phyloP scores from a whole-genome alignment of 2,797 vertebrate species.

The Ceyx erithaca region DNA sequence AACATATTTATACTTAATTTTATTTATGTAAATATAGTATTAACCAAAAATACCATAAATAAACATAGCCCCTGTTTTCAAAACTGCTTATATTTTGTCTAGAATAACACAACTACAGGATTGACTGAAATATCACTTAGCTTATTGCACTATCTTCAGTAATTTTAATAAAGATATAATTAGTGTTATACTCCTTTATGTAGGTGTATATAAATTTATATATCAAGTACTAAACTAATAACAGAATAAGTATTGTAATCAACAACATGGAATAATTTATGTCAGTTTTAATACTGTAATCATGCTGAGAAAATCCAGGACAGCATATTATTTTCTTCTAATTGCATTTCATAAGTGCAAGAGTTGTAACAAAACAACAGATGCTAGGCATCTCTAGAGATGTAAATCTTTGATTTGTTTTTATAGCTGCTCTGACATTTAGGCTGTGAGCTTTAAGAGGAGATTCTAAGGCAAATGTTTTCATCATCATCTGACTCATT shows the following conservation, averaged over 20 bases:
- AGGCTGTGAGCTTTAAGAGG: background rate
- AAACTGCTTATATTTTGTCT: background rate
- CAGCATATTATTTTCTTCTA: slow-evolving; percentile 23
- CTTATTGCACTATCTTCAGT: background rate
- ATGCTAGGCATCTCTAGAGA: slow-evolving; percentile 5
- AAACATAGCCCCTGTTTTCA: rapidly evolving
- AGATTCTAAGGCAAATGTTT: slow-evolving; percentile 50
- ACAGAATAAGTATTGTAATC: background rate
- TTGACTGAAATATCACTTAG: background rate
- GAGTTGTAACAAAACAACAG: slow-evolving; percentile 51
- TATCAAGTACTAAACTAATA: background rate
- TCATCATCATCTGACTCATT: slow-evolving; percentile 15
- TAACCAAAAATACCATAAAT: background rate
- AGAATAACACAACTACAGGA: background rate
- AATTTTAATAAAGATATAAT: background rate
- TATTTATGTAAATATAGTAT: background rate
- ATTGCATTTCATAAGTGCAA: background rate
- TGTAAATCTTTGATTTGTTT: slow-evolving; percentile 29
- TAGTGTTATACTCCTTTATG: background rate
- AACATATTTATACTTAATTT: background rate
- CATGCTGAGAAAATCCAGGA: background rate
- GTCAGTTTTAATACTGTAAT: background rate
- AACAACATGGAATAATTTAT: background rate
- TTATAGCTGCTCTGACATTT: slow-evolving; percentile 51
- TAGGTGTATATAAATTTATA: background rate